A percentile compares a stretch with the other conserved stretches of the same genome.
phyloP scores from a whole-genome alignment of 2,797 vertebrate genomes.

The Petrocephalus sullivani region DNA sequence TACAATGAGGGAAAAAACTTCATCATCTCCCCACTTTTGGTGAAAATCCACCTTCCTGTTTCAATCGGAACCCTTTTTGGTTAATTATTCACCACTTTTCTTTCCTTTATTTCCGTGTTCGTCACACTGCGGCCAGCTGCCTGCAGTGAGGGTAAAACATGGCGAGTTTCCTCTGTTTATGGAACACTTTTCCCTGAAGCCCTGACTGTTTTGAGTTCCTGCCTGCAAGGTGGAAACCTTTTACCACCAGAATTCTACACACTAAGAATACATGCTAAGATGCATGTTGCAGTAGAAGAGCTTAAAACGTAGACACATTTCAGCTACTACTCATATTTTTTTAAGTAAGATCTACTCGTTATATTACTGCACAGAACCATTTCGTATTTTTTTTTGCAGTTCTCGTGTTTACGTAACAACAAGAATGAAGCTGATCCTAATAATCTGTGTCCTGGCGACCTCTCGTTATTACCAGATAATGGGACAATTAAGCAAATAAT shows the following conservation, averaged over 20 bases:
- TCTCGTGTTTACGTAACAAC: not conserved
- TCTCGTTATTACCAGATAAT: not conserved
- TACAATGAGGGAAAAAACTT: not conserved
- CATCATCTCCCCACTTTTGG: not conserved
- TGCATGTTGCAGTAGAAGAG: not conserved
- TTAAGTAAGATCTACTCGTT: not conserved
- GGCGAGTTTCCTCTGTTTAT: not conserved
- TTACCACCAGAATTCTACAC: not conserved
- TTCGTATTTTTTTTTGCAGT: not conserved
- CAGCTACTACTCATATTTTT: not conserved
- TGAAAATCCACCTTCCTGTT: constrained; percentile 5
- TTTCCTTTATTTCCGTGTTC: not conserved
- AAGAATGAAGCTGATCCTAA: not conserved
- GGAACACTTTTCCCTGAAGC: not conserved
- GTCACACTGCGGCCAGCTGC: not conserved
- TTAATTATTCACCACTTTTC: constrained; percentile 11
- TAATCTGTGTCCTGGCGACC: not conserved
- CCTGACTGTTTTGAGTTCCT: not conserved
- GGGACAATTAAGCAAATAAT: not conserved
- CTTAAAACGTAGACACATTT: not conserved
- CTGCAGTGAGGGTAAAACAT: not conserved
- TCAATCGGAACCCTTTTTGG: not conserved
- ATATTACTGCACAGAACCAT: not conserved
- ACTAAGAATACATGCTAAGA: not conserved
- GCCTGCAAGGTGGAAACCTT: not conserved